Conservation (phyloP, 92 coral and sea anemone genomes). For the Phymanthus crucifer region DNA sequence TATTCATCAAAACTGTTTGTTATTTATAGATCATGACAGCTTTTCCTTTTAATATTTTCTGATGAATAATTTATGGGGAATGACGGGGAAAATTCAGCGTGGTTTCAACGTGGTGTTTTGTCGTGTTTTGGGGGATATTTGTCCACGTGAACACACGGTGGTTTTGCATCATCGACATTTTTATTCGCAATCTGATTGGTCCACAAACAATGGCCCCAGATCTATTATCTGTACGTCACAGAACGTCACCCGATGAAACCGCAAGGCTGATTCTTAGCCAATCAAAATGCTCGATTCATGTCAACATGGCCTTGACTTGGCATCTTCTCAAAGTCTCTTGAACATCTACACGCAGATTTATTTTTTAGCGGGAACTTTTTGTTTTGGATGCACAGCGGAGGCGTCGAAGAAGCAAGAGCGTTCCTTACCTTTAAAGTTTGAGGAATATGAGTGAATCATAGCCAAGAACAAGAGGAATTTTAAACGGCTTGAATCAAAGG, state of each 20-base stretch:
- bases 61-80: conserved; percentile 39
- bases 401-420: conserved; percentile 38
- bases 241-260: conserved; percentile 42
- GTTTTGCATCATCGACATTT: conserved; percentile 22
- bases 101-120: conserved; percentile 54
- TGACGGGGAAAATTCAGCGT: conserved; percentile 60
- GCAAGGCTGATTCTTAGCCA: conserved; percentile 46
- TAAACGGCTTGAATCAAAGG: conserved; percentile 16
- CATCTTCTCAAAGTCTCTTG: conserved; percentile 53
- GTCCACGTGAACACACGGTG: conserved; percentile 70
- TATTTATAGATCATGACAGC: neutral
- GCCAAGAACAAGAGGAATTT: conserved; percentile 7
- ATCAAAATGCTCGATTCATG: conserved; percentile 47
- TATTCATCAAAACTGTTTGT: neutral
- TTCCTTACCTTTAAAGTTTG: conserved; percentile 16
- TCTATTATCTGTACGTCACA: conserved; percentile 58
- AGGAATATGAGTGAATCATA: conserved; percentile 30
- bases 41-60: conserved; percentile 4
- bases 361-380: conserved; percentile 89
- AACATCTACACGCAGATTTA: conserved; percentile 70
- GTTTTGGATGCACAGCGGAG: conserved; percentile 35
- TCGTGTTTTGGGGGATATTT: conserved; percentile 56
- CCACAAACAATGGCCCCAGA: conserved; percentile 39
- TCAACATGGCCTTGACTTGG: conserved; percentile 70
- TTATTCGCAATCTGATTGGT: conserved; percentile 61